Conservation (phyloP, 2,113 vertebrate species). For the Gallinago paraguaiae region DNA sequence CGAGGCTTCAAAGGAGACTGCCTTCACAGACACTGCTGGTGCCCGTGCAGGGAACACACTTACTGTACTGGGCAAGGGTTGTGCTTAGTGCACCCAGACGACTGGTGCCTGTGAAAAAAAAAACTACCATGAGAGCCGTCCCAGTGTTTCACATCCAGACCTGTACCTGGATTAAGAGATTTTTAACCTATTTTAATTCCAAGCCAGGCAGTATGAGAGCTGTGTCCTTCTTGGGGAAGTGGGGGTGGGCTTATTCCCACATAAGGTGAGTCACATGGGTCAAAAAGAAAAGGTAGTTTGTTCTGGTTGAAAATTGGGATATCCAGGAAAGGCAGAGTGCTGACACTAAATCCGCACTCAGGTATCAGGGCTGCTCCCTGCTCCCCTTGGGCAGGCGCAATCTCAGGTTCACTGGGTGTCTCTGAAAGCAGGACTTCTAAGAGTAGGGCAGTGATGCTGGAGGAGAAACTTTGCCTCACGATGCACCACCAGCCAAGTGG, state of each 20-base stretch:
- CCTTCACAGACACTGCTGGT: background rate
- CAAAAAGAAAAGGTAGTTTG: background rate
- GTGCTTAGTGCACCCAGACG: background rate
- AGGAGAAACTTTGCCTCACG: background rate
- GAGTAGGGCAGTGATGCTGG: background rate
- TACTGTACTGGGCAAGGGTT: background rate
- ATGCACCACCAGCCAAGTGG: background rate
- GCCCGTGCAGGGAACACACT: background rate
- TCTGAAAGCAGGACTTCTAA: background rate
- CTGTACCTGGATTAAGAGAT: background rate
- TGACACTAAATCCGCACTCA: background rate
- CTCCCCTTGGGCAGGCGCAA: background rate
- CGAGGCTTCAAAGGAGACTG: background rate
- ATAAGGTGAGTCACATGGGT: no score
- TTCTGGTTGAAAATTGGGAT: background rate
- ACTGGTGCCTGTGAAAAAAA: background rate
- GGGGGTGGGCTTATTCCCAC: background rate
- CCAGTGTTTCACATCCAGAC: background rate
- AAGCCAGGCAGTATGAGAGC: background rate
- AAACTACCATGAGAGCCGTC: background rate
- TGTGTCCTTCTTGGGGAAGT: background rate
- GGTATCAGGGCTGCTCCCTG: background rate
- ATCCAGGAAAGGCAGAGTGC: background rate
- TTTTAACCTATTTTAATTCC: background rate
- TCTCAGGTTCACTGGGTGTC: background rate